Evolutionary conservation across 2,797 vertebrate genomes (phyloP), one percentile per base, ranked within the genome.

Genomic region (Otolemur crassicaudatus): DNA sequence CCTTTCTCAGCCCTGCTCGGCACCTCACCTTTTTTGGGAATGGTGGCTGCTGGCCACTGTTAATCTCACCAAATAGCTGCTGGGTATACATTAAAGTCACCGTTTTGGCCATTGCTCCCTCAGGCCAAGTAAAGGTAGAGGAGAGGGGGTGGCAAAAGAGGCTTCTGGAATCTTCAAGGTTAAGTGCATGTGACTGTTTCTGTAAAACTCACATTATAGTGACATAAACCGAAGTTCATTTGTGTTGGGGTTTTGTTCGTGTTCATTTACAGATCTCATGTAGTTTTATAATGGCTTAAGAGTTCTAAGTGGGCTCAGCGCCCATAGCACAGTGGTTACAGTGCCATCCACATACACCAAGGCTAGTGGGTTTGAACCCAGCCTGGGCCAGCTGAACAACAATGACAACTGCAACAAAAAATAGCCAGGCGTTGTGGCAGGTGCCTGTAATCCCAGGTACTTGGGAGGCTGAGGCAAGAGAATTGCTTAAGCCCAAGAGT

Each of bases 201-300:
- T 76, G 37, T 72, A 7, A 34, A 53, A 5, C 13, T 60, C 84
- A 49, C 0, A 0, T 69, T 56, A 73, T 37, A 2, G 75, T 23
- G 43, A 43, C 22, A 23, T 17, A 20, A 82, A 58, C 2, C 5
- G 23, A 27, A 90, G 37, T 65, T 89, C 76, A 63, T 86, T 87
- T 77, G 9, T 87, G 19, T 40, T 69, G 29, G 43, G 25, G 16
- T 87, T 94, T 76, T 88, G 53, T 63, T 76, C 60, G 11, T 80
- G 5, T 70, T 81, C 29, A 65, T 81, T 69, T 86, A n/a, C 75
- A 63, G 58, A 67, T 29, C 69, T 65, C 27, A 63, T 56, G 90
- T 61, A 89, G 80, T 65, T 72, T 80, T 79, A 83, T 60, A n/a
- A 67, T 80, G 72, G 73, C 80, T 67, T 76, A 76, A 88, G 61